Evolutionary conservation across 2,888 invertebrate species (phyloP).

Genomic region (Drosophila pullipes): DNA sequence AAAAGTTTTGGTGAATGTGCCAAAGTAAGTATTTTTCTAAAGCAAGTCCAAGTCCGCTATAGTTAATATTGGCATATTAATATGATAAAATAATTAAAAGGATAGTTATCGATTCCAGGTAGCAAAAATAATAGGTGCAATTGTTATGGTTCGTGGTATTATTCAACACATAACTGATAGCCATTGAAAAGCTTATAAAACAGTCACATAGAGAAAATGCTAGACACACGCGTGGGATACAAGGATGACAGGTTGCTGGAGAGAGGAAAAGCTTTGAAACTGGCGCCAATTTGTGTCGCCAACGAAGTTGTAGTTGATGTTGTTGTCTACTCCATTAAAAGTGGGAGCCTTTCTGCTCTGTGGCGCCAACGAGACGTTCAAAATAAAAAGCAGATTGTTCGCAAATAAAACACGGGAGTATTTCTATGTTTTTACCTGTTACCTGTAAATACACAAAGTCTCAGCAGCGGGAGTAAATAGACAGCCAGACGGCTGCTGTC

Average conservation of each 20-base stretch:
- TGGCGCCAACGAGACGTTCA: slow-evolving; percentile 72
- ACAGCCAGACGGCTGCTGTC: slow-evolving; percentile 49
- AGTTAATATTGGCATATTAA: neutral
- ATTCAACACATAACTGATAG: slow-evolving; percentile 41
- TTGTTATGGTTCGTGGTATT: slow-evolving; percentile 50
- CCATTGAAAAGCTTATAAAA: slow-evolving; percentile 17
- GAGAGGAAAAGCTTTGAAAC: slow-evolving; percentile 1
- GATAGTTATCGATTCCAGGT: slow-evolving; percentile 13
- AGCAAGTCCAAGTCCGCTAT: neutral
- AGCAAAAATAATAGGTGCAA: slow-evolving; percentile 33
- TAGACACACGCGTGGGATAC: slow-evolving; percentile 13
- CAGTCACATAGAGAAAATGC: neutral
- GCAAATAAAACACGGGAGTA: slow-evolving; percentile 75
- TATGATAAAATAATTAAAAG: neutral
- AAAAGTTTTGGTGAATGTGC: neutral
- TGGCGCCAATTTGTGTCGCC: slow-evolving; percentile 72
- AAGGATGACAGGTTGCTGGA: neutral
- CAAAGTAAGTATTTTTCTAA: neutral
- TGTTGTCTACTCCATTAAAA: slow-evolving; percentile 70
- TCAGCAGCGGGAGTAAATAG: slow-evolving; percentile 29
- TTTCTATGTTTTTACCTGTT: slow-evolving; percentile 77
- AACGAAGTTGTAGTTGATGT: slow-evolving; percentile 40
- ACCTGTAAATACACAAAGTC: slow-evolving; percentile 65
- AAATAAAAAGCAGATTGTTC: slow-evolving; percentile 81
- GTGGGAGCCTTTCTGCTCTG: slow-evolving; percentile 38